These are phyloP conservation scores for Galerucella calmariensis DNA, from an alignment of 2,888 invertebrate genomes.

Conservation along the genomic window DNA sequence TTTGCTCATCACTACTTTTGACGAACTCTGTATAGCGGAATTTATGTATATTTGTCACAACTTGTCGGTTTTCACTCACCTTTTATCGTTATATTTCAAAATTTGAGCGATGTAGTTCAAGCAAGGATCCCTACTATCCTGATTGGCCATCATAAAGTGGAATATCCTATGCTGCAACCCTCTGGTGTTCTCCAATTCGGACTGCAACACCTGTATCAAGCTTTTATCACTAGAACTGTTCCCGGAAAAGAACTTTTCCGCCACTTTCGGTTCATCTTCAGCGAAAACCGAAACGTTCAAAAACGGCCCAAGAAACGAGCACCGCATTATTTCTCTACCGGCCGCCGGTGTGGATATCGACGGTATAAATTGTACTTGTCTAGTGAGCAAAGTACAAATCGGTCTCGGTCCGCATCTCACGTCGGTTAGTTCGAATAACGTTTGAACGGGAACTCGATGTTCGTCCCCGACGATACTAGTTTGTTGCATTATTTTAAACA, in stretches of 20 bases:
- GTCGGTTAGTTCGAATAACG: constrained; percentile 82
- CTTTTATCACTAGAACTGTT: constrained; percentile 73
- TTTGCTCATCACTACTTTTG: too few relatives aligned
- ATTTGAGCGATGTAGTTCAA: constrained; percentile 83
- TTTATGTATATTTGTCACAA: too few relatives aligned
- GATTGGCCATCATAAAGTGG: constrained; percentile 85
- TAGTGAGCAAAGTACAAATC: constrained; percentile 70
- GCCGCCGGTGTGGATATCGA: constrained; percentile 78
- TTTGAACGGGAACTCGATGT: constrained; percentile 70
- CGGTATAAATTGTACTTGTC: constrained; percentile 79
- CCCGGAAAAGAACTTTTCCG: constrained; percentile 65
- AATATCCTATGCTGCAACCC: constrained; percentile 82
- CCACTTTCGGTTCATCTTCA: constrained; percentile 84
- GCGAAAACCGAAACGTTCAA: constrained; percentile 91
- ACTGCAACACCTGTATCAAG: constrained; percentile 77
- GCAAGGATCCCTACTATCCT: constrained; percentile 81
- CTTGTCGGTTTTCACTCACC: constrained; percentile 58
- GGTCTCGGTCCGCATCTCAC: constrained; percentile 82
- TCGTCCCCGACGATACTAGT: constrained; percentile 77
- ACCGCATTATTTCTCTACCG: constrained; percentile 87
- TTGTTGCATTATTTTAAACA: constrained; percentile 75
- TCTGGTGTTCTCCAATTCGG: constrained; percentile 83
- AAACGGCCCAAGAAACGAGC: constrained; percentile 92
- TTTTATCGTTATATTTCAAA: constrained; percentile 83
- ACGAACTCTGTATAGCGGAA: too few relatives aligned